These are phyloP conservation scores for Bos taurus DNA, from an alignment of 2,113 vertebrate genomes.

Conservation along the genomic window ARS-UCD2.0 NC_037335.1:106492501-106493000, in stretches of 20 bases:
- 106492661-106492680: not conserved
- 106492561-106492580: not conserved
- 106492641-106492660: not conserved
- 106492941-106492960: not conserved
- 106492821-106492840: rapidly evolving
- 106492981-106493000: not conserved
- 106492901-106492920: not conserved
- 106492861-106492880: not conserved
- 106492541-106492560: not conserved
- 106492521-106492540: not conserved
- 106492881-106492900: not conserved
- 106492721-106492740: rapidly evolving
- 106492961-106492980: not conserved
- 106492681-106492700: not conserved
- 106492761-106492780: rapidly evolving
- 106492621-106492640: not conserved
- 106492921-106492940: not conserved
- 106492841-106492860: not conserved
- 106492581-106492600: rapidly evolving
- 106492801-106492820: rapidly evolving
- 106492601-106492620: not conserved
- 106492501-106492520: not conserved
- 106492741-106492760: not conserved
- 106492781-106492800: not conserved
- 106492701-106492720: not conserved